A percentile compares a stretch with the other conserved stretches of the same genome.
Conservation (phyloP, 2,888 invertebrate genomes). For the Ceramica pisi region DNA sequence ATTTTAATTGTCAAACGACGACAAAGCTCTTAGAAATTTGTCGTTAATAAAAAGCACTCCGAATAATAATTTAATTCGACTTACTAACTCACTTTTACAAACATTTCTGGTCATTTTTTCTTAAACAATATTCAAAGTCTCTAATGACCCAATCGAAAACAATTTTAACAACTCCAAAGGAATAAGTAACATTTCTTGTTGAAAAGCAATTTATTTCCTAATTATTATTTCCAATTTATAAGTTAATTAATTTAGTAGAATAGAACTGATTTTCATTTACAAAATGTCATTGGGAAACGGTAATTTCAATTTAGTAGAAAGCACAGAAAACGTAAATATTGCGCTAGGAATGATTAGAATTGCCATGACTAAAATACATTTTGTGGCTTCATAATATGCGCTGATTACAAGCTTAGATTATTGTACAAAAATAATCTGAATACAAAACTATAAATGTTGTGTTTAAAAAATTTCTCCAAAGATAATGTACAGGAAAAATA, state of each 20-base stretch:
- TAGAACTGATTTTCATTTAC: constrained; percentile 2
- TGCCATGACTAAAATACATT: background rate
- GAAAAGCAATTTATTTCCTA: constrained; percentile 20
- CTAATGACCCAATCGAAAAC: background rate
- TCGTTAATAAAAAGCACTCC: no score
- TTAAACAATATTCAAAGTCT: background rate
- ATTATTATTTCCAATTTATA: constrained; percentile 30
- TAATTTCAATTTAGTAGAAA: background rate
- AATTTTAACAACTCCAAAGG: background rate
- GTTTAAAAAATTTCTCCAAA: no score
- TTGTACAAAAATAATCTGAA: background rate
- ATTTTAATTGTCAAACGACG: background rate
- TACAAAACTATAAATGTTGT: no score
- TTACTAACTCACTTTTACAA: background rate
- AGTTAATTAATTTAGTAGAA: background rate
- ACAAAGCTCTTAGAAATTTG: background rate
- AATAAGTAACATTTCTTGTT: background rate
- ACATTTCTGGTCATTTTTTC: background rate
- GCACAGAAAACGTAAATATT: background rate
- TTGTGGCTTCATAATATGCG: background rate
- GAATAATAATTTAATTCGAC: no score
- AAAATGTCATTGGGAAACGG: background rate
- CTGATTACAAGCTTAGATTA: background rate
- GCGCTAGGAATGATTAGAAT: background rate
- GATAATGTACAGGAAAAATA: no score